Base-by-base conservation (phyloP, 1,140 invertebrate species). In the Chlorops oryzae region DNA sequence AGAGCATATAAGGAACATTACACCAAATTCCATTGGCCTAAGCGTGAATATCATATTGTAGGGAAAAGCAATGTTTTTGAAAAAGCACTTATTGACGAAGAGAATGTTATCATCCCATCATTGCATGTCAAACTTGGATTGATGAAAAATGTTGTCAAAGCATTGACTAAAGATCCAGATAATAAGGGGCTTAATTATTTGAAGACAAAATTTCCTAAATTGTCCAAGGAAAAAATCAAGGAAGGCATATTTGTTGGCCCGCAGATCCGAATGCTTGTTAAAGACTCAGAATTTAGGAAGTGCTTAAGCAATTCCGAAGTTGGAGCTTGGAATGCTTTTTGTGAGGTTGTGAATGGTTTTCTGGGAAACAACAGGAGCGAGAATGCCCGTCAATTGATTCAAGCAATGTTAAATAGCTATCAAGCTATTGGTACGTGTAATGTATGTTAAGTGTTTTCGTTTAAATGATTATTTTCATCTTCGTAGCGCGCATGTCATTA, bases 151-250 rank as follows among this genome's bases (percentile, higher is more conserved):
- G 22, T 49, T 49, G 47, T 49, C 23, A 49, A 49, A 37, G 34
- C 34, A 9, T 17, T 49, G 28, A 5, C 18, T 12, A 38, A 49
- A 25, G 35, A 49, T 39, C 20, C 22, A 20, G 17, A 37, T 15
- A n/a, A 32, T 28, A n/a, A n/a, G n/a, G n/a, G n/a, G n/a, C 37
- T 47, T 13, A 3, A 18, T 13, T 47, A 35, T 35, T 35, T 47
- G 22, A 13, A 18, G 13, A 35, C 13, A 21, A 47, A 47, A 23
- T 47, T 47, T 21, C 44, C 44, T 12, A 47, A 47, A 32, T 32
- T 47, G 35, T 37, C 35, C n/a, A 18, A 27, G 92, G 94, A 77
- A 77, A 80, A 37, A 18, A 15, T 37, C n/a, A 37, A 37, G 20
- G 35, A 37, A 18, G 35, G 35, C n/a, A 18, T 37, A 15, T 37